Conservation (phyloP, 2,113 vertebrate species). For the Gallinago jamesoni region DNA sequence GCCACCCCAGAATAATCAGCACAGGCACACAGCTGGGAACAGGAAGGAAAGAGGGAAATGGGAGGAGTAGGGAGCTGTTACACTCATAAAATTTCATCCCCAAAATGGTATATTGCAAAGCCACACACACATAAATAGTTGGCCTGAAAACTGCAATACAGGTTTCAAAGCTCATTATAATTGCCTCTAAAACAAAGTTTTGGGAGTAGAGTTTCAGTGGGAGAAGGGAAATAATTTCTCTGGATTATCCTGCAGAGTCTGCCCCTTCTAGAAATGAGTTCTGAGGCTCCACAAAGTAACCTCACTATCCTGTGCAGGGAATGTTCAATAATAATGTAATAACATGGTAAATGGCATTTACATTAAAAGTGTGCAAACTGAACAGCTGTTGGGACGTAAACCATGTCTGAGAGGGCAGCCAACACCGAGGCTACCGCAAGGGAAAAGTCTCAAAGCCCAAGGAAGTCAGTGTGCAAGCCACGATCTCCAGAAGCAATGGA, state of each 20-base stretch:
- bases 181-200: background rate
- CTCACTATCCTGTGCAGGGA: background rate
- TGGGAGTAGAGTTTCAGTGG: background rate
- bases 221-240: background rate
- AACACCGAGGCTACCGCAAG: background rate
- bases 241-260: background rate
- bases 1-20: background rate
- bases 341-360: background rate
- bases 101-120: background rate
- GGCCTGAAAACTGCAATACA: background rate
- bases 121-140: background rate
- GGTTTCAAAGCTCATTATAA: background rate
- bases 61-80: background rate
- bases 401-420: background rate
- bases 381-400: background rate
- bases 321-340: background rate
- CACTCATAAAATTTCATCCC: background rate
- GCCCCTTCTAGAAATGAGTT: background rate
- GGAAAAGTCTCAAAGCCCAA: background rate
- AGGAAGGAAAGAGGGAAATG: conserved; percentile 12
- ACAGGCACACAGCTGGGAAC: background rate
- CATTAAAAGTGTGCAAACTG: background rate
- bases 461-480: rapidly evolving
- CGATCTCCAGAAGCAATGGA: background rate
- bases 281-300: background rate